A percentile compares a stretch with the other conserved stretches of the same genome.
Conservation (phyloP, 2,113 vertebrate species). For the Craseonycteris thonglongyai region DNA sequence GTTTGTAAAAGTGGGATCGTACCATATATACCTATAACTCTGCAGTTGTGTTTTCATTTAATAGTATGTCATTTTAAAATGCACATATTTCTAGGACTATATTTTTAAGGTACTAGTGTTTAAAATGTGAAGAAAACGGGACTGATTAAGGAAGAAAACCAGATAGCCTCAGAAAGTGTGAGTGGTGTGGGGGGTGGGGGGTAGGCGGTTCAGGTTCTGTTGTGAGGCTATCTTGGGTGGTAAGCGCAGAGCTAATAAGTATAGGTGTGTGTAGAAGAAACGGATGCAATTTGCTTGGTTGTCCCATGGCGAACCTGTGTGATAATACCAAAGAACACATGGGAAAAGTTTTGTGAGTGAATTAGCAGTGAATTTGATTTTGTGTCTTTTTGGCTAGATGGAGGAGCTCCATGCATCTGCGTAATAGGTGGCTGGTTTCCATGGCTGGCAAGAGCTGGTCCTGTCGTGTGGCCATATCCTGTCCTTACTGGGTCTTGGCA, state of each 20-base stretch:
- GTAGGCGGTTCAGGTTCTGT: background rate
- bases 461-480: constrained; percentile 34
- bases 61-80: background rate
- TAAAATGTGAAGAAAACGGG: background rate
- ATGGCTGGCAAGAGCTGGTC: background rate
- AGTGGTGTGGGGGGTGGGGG: background rate
- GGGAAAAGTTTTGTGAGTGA: background rate
- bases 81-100: background rate
- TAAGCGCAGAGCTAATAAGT: background rate
- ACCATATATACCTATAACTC: background rate
- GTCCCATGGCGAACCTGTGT: background rate
- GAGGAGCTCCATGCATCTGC: background rate
- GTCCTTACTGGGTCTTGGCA: background rate
- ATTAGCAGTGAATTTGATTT: background rate
- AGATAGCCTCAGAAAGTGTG: background rate
- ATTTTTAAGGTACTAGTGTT: background rate
- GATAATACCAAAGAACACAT: background rate
- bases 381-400: background rate
- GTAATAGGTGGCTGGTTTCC: background rate
- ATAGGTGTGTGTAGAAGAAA: background rate
- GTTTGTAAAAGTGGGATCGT: background rate
- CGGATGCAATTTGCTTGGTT: background rate
- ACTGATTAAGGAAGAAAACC: background rate
- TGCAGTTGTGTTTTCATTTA: background rate
- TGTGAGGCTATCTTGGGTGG: background rate